Evolutionary conservation across 2,797 vertebrate genomes (phyloP).

Genomic region (Dipus sagitta): DNA sequence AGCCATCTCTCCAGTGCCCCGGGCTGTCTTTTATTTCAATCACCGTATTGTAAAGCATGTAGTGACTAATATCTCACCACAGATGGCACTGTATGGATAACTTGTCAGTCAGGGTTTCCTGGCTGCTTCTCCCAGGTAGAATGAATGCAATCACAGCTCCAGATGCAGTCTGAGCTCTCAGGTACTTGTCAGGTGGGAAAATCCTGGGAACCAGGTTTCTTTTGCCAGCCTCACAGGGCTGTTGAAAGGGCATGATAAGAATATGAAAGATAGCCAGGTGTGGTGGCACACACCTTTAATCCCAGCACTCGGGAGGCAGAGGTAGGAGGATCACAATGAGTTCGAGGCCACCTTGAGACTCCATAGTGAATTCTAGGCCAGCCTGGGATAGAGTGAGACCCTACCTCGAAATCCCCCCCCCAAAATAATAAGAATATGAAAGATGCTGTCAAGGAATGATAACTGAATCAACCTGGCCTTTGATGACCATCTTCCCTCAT

Average conservation of each 20-base stretch:
- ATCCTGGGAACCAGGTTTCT: neutral
- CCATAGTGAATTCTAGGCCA: too few relatives aligned
- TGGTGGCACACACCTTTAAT: too few relatives aligned
- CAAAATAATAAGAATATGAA: neutral
- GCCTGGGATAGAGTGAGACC: too few relatives aligned
- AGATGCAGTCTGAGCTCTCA: neutral
- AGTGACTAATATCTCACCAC: neutral
- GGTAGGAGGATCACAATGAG: too few relatives aligned
- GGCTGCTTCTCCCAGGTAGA: neutral
- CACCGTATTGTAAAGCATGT: neutral
- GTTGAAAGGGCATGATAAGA: neutral
- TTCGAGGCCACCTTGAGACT: too few relatives aligned
- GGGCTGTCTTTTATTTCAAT: conserved; percentile 3
- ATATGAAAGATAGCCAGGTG: neutral
- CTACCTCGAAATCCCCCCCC: too few relatives aligned
- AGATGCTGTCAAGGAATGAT: neutral
- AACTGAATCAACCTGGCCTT: neutral
- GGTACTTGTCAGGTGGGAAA: neutral
- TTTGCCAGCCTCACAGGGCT: neutral
- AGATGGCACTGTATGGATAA: neutral
- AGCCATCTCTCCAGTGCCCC: too few relatives aligned
- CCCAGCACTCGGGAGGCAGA: too few relatives aligned
- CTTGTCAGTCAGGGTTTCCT: neutral
- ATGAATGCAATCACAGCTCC: neutral
- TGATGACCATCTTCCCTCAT: neutral